These are phyloP conservation scores for Megalonaias nervosa DNA, from an alignment of 1,140 invertebrate genomes.

Conservation along the genomic window DNA sequence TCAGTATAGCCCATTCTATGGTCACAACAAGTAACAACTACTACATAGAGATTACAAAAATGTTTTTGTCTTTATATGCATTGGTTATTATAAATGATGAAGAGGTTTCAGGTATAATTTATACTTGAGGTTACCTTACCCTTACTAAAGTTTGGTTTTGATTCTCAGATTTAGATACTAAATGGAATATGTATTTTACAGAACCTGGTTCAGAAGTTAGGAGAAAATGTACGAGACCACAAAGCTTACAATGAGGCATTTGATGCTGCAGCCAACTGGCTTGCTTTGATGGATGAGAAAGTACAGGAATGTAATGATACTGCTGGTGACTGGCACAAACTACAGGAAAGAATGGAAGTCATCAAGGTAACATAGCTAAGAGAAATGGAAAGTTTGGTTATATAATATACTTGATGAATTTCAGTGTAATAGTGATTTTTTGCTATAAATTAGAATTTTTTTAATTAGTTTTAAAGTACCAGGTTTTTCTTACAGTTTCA, in stretches of 20 bases:
- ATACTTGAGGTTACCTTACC: not conserved
- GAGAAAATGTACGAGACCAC: conserved; percentile 72
- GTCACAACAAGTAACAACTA: no score
- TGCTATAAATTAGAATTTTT: no score
- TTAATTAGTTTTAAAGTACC: no score
- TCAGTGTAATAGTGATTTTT: no score
- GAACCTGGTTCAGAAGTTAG: conserved; percentile 78
- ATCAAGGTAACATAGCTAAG: conserved; percentile 52
- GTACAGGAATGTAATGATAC: conserved; percentile 62
- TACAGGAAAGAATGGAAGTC: conserved; percentile 62
- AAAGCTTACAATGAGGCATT: conserved; percentile 62
- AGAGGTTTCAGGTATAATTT: no score
- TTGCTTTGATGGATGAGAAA: conserved; percentile 55
- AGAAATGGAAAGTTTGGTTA: no score
- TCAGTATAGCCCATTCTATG: no score
- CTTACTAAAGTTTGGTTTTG: not conserved
- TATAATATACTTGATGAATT: no score
- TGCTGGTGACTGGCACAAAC: conserved; percentile 62
- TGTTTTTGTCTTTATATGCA: no score
- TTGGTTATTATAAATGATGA: no score
- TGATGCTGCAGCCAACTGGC: conserved; percentile 58
- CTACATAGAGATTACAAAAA: no score
- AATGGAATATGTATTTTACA: conserved; percentile 37
- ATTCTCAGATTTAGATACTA: not conserved
- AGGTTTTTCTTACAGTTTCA: no score